phyloP scores from a whole-genome alignment of 2,113 vertebrate genomes.

The Cyrtonyx montezumae region DNA sequence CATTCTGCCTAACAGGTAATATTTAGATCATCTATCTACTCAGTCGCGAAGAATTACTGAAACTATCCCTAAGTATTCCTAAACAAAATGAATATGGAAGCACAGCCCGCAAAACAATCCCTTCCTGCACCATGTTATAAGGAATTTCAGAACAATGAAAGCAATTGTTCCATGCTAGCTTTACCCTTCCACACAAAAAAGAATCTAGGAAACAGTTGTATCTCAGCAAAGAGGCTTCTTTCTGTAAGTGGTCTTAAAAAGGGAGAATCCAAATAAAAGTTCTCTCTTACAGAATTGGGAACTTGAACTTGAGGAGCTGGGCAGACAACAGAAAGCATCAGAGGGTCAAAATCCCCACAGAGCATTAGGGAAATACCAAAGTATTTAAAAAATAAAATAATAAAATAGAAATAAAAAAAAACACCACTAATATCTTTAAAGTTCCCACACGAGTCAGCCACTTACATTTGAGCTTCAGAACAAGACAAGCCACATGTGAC shows the following conservation, averaged over 20 bases:
- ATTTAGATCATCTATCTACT: background rate
- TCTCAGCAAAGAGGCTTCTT: background rate
- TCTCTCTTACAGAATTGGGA: conserved; percentile 31
- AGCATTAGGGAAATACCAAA: conserved; percentile 58
- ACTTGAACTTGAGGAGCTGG: background rate
- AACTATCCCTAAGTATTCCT: background rate
- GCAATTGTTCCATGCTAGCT: background rate
- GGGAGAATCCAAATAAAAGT: conserved; percentile 37
- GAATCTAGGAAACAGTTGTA: background rate
- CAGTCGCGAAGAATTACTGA: background rate
- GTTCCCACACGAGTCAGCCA: conserved; percentile 28
- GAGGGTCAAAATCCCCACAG: conserved; percentile 54
- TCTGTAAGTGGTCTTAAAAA: conserved; percentile 17
- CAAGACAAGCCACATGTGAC: conserved; percentile 47
- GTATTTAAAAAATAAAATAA: background rate
- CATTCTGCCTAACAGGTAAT: background rate
- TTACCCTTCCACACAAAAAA: background rate
- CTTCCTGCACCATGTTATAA: background rate
- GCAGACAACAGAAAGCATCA: conserved; percentile 17
- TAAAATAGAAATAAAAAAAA: background rate
- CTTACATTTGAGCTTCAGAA: conserved; percentile 46
- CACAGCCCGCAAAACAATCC: background rate
- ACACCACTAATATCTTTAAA: background rate
- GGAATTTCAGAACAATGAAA: background rate
- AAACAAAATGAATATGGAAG: background rate